Conservation (phyloP, 2,888 invertebrate genomes). For the Hanleya hanleyi region DNA sequence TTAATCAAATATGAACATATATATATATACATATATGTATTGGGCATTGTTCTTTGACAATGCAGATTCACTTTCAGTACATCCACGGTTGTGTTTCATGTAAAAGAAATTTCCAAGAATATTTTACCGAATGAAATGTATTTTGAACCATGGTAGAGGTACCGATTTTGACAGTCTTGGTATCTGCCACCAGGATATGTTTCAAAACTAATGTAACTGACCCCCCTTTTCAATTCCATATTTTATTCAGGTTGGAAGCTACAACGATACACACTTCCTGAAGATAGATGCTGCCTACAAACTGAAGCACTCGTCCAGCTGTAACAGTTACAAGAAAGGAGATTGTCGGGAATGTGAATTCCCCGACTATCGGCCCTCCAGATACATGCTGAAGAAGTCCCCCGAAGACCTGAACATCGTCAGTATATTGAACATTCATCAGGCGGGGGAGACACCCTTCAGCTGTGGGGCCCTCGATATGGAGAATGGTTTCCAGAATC, state of each 20-base stretch:
- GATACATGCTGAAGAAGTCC: conserved; percentile 57
- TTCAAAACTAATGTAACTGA: too few relatives aligned
- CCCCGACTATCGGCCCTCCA: conserved; percentile 52
- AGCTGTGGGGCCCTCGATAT: conserved; percentile 70
- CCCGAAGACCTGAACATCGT: conserved; percentile 68
- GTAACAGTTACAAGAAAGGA: conserved; percentile 29
- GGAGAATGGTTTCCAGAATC: conserved; percentile 66
- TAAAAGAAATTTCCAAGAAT: too few relatives aligned
- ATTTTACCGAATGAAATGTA: too few relatives aligned
- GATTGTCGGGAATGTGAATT: conserved; percentile 51
- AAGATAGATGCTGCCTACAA: conserved; percentile 60
- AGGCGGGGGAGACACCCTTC: conserved; percentile 60
- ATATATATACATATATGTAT: too few relatives aligned
- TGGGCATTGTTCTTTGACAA: too few relatives aligned
- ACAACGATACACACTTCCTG: conserved; percentile 65
- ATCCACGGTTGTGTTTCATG: too few relatives aligned
- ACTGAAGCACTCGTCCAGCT: conserved; percentile 49
- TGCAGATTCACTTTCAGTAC: too few relatives aligned
- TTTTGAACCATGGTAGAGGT: too few relatives aligned
- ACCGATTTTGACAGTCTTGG: too few relatives aligned
- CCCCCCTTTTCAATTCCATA: not conserved
- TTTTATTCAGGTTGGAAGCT: conserved; percentile 63
- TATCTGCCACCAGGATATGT: too few relatives aligned
- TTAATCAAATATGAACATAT: too few relatives aligned
- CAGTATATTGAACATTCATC: conserved; percentile 73